phyloP scores from a whole-genome alignment of 2,113 vertebrate genomes.

The Bambusicola thoracicus region DNA sequence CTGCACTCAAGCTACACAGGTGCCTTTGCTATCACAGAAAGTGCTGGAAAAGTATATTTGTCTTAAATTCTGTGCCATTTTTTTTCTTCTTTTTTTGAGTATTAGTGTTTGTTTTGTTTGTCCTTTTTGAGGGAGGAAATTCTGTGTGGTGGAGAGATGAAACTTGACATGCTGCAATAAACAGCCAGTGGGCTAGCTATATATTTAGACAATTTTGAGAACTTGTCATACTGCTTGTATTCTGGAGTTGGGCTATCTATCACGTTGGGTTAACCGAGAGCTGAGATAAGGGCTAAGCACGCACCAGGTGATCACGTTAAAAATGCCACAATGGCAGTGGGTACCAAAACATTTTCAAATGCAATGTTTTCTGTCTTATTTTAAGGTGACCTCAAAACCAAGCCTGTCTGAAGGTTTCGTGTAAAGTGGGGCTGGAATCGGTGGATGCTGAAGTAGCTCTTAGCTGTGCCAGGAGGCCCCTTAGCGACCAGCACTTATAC shows the following conservation, averaged over 20 bases:
- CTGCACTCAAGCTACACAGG: background rate
- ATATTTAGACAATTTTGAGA: constrained; percentile 29
- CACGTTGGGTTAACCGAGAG: background rate
- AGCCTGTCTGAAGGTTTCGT: background rate
- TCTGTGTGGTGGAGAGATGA: background rate
- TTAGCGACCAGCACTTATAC: background rate
- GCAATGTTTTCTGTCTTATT: background rate
- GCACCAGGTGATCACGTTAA: background rate
- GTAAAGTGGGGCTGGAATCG: background rate
- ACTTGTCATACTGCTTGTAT: background rate
- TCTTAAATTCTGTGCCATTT: background rate
- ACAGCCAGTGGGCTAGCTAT: background rate
- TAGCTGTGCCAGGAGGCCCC: background rate
- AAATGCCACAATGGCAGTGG: background rate
- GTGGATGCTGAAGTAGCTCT: background rate
- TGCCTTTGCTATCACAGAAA: background rate
- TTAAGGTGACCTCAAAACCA: background rate
- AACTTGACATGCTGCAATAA: constrained; percentile 20
- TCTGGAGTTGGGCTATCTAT: background rate
- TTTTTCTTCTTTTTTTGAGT: background rate
- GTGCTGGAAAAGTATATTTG: background rate
- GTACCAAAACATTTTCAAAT: background rate
- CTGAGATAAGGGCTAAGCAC: background rate
- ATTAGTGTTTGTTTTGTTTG: background rate
- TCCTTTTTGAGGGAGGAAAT: background rate